Evolutionary conservation across 2,113 vertebrate genomes (phyloP).

Genomic region (Panurus biarmicus): DNA sequence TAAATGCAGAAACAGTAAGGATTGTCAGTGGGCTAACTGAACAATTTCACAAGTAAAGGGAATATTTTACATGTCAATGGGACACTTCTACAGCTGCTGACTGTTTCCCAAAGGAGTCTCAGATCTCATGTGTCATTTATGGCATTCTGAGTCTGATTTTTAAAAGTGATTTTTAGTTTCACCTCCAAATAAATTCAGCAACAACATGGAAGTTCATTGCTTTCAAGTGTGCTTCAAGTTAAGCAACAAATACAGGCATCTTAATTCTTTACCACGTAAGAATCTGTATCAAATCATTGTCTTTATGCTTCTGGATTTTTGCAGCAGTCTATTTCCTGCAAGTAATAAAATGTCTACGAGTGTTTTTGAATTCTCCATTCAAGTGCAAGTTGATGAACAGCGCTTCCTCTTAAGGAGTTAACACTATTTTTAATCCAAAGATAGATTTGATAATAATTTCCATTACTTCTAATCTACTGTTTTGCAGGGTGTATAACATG

Average conservation of each 20-base stretch:
- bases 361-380: background rate
- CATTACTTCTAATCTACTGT: background rate
- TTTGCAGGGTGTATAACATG: background rate
- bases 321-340: background rate
- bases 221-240: background rate
- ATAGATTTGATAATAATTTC: constrained; percentile 1
- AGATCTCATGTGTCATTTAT: background rate
- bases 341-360: background rate
- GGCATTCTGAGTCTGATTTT: background rate
- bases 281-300: background rate
- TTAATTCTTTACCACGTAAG: background rate
- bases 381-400: background rate
- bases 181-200: background rate
- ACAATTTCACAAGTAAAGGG: background rate
- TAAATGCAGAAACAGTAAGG: background rate
- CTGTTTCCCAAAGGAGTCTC: background rate
- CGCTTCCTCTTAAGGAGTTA: background rate
- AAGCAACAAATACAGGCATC: background rate
- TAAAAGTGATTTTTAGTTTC: background rate
- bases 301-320: background rate
- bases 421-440: constrained; percentile 3
- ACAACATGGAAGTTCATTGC: background rate
- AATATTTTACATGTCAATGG: background rate
- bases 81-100: background rate
- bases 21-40: background rate